A percentile compares a stretch with the other conserved stretches of the same genome.
Conservation (phyloP, 2,113 vertebrate species). For the Podiceps cristatus region DNA sequence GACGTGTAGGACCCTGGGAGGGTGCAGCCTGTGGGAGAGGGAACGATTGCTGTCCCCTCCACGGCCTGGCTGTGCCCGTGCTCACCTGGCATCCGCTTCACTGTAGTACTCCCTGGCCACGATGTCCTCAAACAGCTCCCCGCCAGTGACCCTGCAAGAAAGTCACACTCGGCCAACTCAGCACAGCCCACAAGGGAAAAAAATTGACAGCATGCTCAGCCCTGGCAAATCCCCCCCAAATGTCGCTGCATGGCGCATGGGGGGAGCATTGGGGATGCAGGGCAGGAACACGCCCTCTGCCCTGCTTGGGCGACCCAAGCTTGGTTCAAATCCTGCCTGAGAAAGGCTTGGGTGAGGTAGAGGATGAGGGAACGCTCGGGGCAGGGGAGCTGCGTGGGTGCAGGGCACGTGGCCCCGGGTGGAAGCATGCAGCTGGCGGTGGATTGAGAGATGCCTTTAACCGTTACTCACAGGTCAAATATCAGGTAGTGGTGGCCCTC, state of each 20-base stretch:
- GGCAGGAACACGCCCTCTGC: not conserved
- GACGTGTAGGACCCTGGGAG: not conserved
- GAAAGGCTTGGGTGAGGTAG: not conserved
- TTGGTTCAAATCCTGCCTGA: accelerated
- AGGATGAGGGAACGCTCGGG: accelerated
- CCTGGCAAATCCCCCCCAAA: not conserved
- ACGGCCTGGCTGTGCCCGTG: not conserved
- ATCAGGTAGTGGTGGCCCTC: constrained; percentile 87
- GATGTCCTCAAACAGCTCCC: constrained; percentile 86
- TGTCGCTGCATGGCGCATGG: accelerated
- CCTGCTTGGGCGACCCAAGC: accelerated
- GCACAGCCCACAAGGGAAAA: accelerated
- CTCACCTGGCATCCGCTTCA: constrained; percentile 84
- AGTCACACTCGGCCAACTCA: not conserved
- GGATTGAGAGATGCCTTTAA: not conserved
- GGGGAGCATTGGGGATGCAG: accelerated
- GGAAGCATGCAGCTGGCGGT: accelerated
- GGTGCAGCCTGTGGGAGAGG: not conserved
- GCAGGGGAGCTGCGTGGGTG: not conserved
- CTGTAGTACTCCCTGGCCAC: constrained; percentile 87
- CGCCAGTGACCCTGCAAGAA: constrained; percentile 77
- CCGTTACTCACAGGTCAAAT: constrained; percentile 86
- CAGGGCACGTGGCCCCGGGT: accelerated
- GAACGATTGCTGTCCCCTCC: not conserved
- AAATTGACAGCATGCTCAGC: not conserved